phyloP scores from a whole-genome alignment of 2,113 vertebrate species.

The Saguinus imperator region DNA sequence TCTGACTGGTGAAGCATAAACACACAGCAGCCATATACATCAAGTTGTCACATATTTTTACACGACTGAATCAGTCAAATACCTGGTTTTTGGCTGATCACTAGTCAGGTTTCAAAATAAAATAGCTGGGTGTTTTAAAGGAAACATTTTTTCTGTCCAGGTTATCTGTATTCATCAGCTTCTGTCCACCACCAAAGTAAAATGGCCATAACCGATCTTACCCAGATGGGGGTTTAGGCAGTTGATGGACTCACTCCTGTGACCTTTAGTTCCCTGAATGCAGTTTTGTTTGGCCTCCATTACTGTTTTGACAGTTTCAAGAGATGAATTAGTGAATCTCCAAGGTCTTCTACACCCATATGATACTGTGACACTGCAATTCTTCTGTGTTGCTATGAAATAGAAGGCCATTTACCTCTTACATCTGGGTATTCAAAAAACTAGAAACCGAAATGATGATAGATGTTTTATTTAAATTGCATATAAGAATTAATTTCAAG shows the following conservation, averaged over 20 bases:
- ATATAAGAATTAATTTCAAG: background rate
- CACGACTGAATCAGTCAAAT: background rate
- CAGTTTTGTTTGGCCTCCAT: background rate
- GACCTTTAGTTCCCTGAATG: background rate
- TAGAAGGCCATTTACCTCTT: background rate
- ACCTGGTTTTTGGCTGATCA: background rate
- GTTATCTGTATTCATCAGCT: background rate
- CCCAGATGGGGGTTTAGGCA: background rate
- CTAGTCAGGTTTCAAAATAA: slow-evolving; percentile 13
- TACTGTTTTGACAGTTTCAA: background rate
- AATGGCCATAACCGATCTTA: background rate
- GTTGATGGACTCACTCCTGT: background rate
- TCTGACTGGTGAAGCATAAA: background rate
- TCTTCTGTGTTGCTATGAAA: slow-evolving; percentile 2
- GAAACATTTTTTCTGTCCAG: background rate
- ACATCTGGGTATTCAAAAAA: slow-evolving; percentile 17
- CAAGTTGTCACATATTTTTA: background rate
- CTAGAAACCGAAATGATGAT: slow-evolving; percentile 8
- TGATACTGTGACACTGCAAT: background rate
- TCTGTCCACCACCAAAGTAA: background rate
- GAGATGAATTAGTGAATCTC: background rate
- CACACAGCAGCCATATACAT: background rate
- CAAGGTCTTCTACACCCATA: background rate
- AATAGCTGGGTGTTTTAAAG: slow-evolving; percentile 11
- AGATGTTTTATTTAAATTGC: slow-evolving; percentile 14